These are phyloP conservation scores for Sogatella furcifera DNA, from an alignment of 1,140 invertebrate genomes.

Conservation along the genomic window DNA sequence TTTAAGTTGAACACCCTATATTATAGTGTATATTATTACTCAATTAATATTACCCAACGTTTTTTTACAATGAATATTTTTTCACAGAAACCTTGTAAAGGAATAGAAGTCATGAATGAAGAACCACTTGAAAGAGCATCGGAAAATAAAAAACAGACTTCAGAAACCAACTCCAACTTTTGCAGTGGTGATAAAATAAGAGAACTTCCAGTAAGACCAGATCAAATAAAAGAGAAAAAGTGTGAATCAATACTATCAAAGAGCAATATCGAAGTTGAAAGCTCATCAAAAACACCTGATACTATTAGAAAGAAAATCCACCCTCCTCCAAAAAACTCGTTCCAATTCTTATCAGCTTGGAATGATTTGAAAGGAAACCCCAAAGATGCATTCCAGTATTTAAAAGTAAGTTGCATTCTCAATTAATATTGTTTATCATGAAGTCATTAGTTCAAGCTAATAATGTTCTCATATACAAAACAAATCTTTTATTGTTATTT, in stretches of 20 bases:
- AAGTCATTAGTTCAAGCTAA: too few species aligned
- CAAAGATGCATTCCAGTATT: slow-evolving; percentile 32
- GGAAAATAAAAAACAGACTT: too few species aligned
- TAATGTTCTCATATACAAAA: too few species aligned
- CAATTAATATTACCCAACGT: too few species aligned
- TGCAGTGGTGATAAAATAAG: slow-evolving; percentile 19
- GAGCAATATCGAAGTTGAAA: slow-evolving; percentile 21
- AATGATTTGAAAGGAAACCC: slow-evolving; percentile 29
- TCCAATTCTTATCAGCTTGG: slow-evolving; percentile 46
- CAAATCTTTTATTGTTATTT: too few species aligned
- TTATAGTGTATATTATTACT: too few species aligned
- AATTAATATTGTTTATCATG: too few species aligned
- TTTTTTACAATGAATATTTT: too few species aligned
- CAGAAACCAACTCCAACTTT: slow-evolving; percentile 13
- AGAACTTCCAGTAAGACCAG: too few species aligned
- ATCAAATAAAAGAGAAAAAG: slow-evolving; percentile 18
- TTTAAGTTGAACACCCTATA: too few species aligned
- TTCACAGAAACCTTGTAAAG: neutral
- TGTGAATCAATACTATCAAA: slow-evolving; percentile 10
- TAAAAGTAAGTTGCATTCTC: slow-evolving; percentile 29
- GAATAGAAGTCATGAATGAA: slow-evolving; percentile 23
- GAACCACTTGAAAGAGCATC: slow-evolving; percentile 25
- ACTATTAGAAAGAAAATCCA: slow-evolving; percentile 27
- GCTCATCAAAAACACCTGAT: slow-evolving; percentile 11
- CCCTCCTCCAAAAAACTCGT: slow-evolving; percentile 39